These are phyloP conservation scores for Eurytoma adleriae DNA, from an alignment of 2,888 invertebrate species.

Conservation along the genomic window DNA sequence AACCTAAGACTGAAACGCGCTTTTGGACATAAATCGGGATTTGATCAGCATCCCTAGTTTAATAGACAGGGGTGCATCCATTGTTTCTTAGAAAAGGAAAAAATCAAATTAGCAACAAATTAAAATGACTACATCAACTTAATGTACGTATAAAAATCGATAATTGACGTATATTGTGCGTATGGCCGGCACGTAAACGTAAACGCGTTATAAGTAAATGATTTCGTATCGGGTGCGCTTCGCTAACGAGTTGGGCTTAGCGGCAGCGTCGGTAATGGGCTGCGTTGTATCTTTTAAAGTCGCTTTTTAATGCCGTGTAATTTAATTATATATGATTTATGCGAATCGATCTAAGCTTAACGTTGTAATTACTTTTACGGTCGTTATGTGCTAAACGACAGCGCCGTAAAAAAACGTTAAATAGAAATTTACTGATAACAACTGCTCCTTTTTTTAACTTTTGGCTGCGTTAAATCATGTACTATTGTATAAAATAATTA, in stretches of 20 bases:
- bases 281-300: slow-evolving; percentile 20
- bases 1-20: no score
- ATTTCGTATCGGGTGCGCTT: slow-evolving; percentile 25
- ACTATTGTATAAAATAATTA: no score
- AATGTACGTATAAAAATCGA: neutral
- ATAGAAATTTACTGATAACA: no score
- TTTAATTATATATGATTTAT: slow-evolving; percentile 32
- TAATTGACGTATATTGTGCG: slow-evolving; percentile 39
- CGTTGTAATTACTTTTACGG: neutral
- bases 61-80: no score
- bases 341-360: slow-evolving; percentile 2
- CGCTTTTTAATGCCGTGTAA: slow-evolving; percentile 6
- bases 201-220: slow-evolving; percentile 40
- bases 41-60: no score
- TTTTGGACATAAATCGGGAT: no score
- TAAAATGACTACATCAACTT: no score
- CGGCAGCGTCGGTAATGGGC: neutral
- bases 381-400: neutral
- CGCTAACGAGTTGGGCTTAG: slow-evolving; percentile 22
- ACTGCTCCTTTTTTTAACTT: no score
- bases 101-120: no score
- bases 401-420: no score
- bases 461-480: no score
- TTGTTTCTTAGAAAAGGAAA: no score
- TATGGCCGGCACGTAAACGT: slow-evolving; percentile 43